Evolutionary conservation across 1,140 invertebrate genomes (phyloP), one percentile per base, ranked within the genome.

Genomic region (Pseudomyrmex gracilis): DNA sequence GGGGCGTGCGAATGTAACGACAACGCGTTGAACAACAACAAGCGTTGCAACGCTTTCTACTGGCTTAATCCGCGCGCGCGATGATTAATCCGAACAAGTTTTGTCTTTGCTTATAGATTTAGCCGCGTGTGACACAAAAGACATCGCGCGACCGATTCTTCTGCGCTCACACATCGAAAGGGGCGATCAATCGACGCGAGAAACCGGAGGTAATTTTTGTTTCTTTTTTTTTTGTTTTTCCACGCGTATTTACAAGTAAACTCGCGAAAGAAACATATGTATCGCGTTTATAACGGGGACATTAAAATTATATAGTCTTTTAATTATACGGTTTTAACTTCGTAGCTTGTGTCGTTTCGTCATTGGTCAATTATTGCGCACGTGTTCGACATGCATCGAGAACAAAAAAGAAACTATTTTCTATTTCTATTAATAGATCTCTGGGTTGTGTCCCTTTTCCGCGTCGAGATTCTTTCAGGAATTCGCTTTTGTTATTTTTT

Each of bases 31-130:
- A 71, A 51, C 68, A 34, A 34, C 34, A 34, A 34, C 67, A 70
- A n/a, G n/a, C 63, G 10, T 20, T 67, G 57, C 85, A 70, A 51
- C 34, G 66, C 58, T 87, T 87, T 85, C 71, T 85, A 85, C 66
- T 58, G 60, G 60, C 78, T 73, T 34, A 34, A 34, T 34, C 0
- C 53, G 77, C 13, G 67, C 13, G 67, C 51, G 53, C 47, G 17
- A 73, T 68, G 66, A 70, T 51, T 67, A 78, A 86, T 87, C 55
- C 64, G 22, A 49, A 74, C 83, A 49, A 58, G 63, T 67, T 85
- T 78, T 73, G 49, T 83, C 80, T 58, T 70, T 57, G 68, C 61
- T 2, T 34, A 34, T 45, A 17, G 24, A 78, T 82, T 55, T 34
- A n/a, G 49, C 22, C 15, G 34, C n/a, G 34, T 13, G 12, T 13